Evolutionary conservation across 2,888 invertebrate species (phyloP).

Genomic region (Eilema caniola): DNA sequence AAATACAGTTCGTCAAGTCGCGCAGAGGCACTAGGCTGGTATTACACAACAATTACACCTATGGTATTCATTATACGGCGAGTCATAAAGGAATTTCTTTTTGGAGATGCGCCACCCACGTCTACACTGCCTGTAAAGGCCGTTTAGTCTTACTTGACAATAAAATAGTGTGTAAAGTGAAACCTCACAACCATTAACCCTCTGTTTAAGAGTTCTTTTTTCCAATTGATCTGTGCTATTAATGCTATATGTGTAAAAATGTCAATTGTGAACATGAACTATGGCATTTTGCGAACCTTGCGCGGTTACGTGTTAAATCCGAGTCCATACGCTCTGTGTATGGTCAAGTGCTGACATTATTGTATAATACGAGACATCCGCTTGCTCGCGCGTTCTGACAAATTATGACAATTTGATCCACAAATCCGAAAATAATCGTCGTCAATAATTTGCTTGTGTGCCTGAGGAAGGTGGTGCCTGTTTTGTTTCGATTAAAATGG

Average conservation of each 20-base stretch:
- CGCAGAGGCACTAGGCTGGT: conserved; percentile 18
- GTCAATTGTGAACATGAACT: no score
- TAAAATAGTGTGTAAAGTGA: conserved; percentile 6
- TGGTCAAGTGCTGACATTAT: no score
- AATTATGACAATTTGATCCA: no score
- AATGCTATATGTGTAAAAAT: no score
- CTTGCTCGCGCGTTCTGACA: no score
- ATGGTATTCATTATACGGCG: conserved; percentile 15
- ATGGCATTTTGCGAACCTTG: no score
- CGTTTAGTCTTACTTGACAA: conserved; percentile 14
- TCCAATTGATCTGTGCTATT: no score
- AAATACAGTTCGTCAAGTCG: conserved; percentile 13
- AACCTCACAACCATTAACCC: conserved; percentile 14
- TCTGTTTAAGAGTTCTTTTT: neutral
- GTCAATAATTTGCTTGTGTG: no score
- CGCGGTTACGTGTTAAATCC: no score
- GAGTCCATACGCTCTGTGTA: no score
- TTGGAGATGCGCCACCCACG: conserved; percentile 24
- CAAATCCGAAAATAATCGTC: no score
- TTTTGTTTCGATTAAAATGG: neutral
- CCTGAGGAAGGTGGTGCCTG: neutral
- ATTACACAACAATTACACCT: conserved; percentile 17
- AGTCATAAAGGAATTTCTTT: neutral
- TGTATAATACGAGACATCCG: no score
- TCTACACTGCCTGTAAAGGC: conserved; percentile 11